Percentiles rank a stretch among this genome's conserved stretches.
These are phyloP conservation scores for Neoniphon sammara DNA, from an alignment of 2,797 vertebrate species.

Conservation along the genomic window DNA sequence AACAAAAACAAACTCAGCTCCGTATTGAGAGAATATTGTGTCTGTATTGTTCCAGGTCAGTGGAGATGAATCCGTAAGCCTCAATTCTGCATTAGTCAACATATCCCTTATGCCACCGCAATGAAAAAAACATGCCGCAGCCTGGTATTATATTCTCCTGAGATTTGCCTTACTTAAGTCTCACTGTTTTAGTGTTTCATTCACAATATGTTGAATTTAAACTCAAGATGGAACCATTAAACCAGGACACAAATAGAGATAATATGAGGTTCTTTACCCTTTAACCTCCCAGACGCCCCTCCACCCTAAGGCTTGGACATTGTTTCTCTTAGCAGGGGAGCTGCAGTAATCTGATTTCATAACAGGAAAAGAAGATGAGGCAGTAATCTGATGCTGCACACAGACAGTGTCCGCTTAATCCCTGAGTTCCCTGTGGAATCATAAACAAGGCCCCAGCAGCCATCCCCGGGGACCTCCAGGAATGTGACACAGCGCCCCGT, in stretches of 20 bases:
- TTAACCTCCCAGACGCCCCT: constrained; percentile 48
- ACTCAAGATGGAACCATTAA: constrained; percentile 35
- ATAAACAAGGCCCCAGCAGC: constrained; percentile 57
- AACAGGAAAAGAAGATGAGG: constrained; percentile 76
- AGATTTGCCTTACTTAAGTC: constrained; percentile 45
- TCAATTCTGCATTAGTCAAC: constrained; percentile 3
- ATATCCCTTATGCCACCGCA: constrained; percentile 24
- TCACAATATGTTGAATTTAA: constrained; percentile 41
- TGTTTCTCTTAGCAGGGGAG: constrained; percentile 64
- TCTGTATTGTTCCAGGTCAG: constrained; percentile 51
- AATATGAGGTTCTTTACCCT: constrained; percentile 45
- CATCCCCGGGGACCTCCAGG: constrained; percentile 58
- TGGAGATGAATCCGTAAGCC: constrained; percentile 37
- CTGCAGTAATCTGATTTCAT: constrained; percentile 81
- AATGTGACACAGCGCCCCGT: constrained; percentile 50
- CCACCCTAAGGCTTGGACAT: constrained; percentile 62
- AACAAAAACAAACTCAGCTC: constrained; percentile 39
- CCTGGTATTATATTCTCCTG: constrained; percentile 4
- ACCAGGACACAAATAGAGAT: constrained; percentile 43
- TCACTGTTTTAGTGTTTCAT: constrained; percentile 36
- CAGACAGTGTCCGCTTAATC: constrained; percentile 70
- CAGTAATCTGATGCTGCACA: constrained; percentile 77
- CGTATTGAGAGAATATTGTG: constrained; percentile 12
- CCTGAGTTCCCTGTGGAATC: constrained; percentile 68
- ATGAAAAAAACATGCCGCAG: neutral